phyloP scores from a whole-genome alignment of 2,888 invertebrate species.

The Cetonia aurata region DNA sequence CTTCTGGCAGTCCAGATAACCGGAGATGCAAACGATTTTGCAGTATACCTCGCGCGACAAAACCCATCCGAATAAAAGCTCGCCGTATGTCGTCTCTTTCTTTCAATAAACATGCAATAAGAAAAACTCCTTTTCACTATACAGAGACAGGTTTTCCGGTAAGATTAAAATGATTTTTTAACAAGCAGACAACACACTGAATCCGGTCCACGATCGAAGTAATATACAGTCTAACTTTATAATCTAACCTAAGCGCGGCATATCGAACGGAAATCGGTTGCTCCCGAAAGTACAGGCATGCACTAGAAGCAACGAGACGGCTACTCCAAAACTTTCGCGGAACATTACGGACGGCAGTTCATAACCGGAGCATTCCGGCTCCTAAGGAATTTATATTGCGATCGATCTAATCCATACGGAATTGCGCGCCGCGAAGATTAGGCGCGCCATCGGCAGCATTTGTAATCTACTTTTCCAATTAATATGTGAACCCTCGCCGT shows the following conservation, averaged over 20 bases:
- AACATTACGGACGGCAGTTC: constrained; percentile 51
- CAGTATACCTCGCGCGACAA: too few relatives aligned
- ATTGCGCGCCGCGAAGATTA: constrained; percentile 40
- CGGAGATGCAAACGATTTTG: too few relatives aligned
- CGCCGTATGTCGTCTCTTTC: too few relatives aligned
- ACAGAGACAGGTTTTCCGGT: too few relatives aligned
- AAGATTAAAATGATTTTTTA: too few relatives aligned
- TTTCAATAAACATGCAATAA: too few relatives aligned
- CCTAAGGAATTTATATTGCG: constrained; percentile 62
- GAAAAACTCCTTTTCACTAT: too few relatives aligned
- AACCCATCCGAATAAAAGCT: too few relatives aligned
- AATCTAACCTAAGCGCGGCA: constrained; percentile 16
- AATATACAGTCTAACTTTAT: constrained; percentile 35
- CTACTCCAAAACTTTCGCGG: constrained; percentile 59
- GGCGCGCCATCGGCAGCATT: constrained; percentile 46
- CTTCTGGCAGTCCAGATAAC: too few relatives aligned
- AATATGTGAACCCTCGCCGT: constrained; percentile 40
- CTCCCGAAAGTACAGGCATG: constrained; percentile 17
- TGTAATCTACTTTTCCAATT: constrained; percentile 48
- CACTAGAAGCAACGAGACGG: constrained; percentile 40
- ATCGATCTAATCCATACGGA: constrained; percentile 57
- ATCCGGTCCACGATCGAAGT: constrained; percentile 10
- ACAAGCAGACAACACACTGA: too few relatives aligned
- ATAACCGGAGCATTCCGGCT: constrained; percentile 58
- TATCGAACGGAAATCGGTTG: neutral